Evolutionary conservation across 2,113 vertebrate genomes (phyloP).

Genomic region (Pavo muticus): DNA sequence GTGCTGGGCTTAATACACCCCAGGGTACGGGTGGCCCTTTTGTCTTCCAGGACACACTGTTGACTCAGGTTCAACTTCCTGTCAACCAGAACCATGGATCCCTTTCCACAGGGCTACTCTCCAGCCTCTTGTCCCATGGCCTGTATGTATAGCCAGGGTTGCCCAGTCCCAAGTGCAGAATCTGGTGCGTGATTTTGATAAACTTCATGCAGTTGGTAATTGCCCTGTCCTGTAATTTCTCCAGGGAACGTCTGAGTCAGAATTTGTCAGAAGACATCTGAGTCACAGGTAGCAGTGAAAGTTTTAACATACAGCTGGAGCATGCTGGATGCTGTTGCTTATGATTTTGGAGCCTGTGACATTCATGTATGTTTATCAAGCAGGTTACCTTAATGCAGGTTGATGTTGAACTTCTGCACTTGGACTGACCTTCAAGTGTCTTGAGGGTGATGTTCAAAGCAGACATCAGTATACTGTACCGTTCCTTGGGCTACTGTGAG

Average conservation of each 20-base stretch:
- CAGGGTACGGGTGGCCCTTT: not conserved
- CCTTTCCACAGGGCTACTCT: not conserved
- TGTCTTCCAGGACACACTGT: not conserved
- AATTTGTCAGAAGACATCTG: not conserved
- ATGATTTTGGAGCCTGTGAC: not conserved
- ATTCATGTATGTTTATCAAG: not conserved
- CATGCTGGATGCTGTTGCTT: accelerated
- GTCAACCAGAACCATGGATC: not conserved
- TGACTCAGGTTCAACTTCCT: not conserved
- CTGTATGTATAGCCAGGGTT: not conserved
- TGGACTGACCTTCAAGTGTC: not conserved
- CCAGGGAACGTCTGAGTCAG: not conserved
- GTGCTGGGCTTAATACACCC: not conserved
- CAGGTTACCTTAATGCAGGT: not conserved
- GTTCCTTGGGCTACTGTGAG: not conserved
- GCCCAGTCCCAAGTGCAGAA: not conserved
- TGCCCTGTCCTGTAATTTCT: not conserved
- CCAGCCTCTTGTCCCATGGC: not conserved
- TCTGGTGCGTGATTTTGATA: not conserved
- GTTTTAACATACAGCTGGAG: not conserved
- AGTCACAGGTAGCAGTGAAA: not conserved
- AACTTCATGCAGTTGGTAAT: not conserved
- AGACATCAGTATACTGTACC: not conserved
- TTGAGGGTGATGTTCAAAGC: not conserved
- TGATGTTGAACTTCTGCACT: not conserved